Percentiles rank a stretch among this genome's conserved stretches.
Evolutionary conservation across 2,888 invertebrate species (phyloP).

Genomic region (Rhaphigaster nebulosa): DNA sequence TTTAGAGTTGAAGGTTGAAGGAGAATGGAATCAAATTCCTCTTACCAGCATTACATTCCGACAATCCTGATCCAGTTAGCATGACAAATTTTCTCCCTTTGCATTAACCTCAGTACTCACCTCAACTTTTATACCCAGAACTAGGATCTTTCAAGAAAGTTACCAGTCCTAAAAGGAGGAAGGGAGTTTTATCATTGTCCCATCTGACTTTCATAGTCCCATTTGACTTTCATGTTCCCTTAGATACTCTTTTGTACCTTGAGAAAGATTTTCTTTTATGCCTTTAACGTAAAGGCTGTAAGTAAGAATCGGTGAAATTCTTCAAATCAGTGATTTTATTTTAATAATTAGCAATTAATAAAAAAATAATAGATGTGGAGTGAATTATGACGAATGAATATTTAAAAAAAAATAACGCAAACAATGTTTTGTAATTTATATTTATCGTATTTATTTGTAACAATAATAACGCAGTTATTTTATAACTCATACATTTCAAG

Average conservation of each 20-base stretch:
- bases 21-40: constrained; percentile 2
- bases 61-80: not conserved
- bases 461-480: too few relatives aligned
- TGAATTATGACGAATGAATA: too few relatives aligned
- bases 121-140: not conserved
- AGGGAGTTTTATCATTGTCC: constrained; percentile 43
- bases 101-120: not conserved
- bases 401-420: too few relatives aligned
- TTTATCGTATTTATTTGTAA: too few relatives aligned
- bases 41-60: not conserved
- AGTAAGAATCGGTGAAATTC: not conserved
- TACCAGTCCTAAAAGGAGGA: not conserved
- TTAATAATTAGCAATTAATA: not conserved
- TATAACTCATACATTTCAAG: too few relatives aligned
- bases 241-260: not conserved
- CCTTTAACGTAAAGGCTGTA: not conserved
- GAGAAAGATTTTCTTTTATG: not conserved
- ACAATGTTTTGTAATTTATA: too few relatives aligned
- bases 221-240: constrained; percentile 15
- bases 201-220: constrained; percentile 34
- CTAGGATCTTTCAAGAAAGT: not conserved
- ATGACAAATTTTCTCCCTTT: not conserved
- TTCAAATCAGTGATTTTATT: not conserved
- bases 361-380: too few relatives aligned
- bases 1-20: constrained; percentile 7